Evolutionary conservation across 2,113 vertebrate species (phyloP), one percentile per base, ranked within the genome.

Genomic region (Alces alces): DNA sequence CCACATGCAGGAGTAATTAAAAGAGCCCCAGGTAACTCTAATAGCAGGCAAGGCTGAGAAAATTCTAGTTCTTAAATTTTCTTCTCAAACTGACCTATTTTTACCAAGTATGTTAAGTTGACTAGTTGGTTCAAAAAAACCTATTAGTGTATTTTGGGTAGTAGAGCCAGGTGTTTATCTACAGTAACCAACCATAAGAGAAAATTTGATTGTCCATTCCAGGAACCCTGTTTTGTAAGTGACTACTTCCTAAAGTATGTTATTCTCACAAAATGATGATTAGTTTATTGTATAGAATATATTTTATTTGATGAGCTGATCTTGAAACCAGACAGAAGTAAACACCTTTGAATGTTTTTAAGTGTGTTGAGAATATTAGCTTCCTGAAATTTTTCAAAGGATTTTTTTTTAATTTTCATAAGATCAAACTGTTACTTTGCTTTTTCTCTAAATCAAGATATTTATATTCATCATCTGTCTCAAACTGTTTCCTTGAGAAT

Each of bases 391-490:
- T 86, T 96, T 97, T 83, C 61, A 92, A 66, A 93, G 5, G 6
- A 47, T 57, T 33, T 54, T 58, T 36, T 83, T 57, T 61, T 64
- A 57, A 57, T 94, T 94, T 85, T 55, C 57, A 90, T 96, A 47
- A 97, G 30, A 76, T 97, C 57, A 93, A 94, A 96, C 25, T 96
- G 12, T 93, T 90, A 92, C 45, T 93, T 93, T 43, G 45, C 19
- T 58, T 91, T 91, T 94, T 36, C 47, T 95, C 12, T 85, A 80
- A 85, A 86, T 64, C 1, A 0, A 97, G 39, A 64, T 93, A 88
- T 39, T 91, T 94, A 92, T 94, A 91, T 84, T 88, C 12, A 47
- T 93, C 33, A 64, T 80, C 23, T 70, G 7, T 70, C 14, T 88
- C 80, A 76, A 27, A 89, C 45, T 89, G 85, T 89, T 95, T 95